Percentiles rank a stretch among this genome's conserved stretches.
Conservation (phyloP, 2,113 vertebrate genomes). For the Eubucco bourcierii region DNA sequence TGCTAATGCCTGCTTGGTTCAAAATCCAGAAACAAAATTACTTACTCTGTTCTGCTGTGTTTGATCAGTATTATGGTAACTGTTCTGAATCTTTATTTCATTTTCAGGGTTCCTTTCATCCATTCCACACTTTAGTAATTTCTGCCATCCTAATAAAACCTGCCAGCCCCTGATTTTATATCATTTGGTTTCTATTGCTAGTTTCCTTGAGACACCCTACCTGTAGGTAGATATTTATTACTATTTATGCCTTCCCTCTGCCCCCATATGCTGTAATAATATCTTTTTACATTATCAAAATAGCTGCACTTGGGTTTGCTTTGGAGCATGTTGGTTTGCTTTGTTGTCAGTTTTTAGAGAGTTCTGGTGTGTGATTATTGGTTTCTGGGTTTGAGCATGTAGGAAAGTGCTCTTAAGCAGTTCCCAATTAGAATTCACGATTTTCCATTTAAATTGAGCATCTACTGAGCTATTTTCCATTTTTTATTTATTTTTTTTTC, state of each 20-base stretch:
- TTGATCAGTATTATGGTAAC: neutral
- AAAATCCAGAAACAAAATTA: neutral
- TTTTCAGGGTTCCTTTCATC: neutral
- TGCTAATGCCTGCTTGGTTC: accelerated
- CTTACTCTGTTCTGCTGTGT: neutral
- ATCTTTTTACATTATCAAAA: neutral
- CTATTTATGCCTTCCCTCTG: neutral
- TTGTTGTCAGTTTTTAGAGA: neutral
- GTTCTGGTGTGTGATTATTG: neutral
- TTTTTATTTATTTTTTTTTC: neutral
- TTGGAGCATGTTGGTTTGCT: neutral
- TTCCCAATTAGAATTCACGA: neutral
- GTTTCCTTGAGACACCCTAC: neutral
- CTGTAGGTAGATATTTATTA: neutral
- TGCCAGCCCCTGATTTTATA: neutral
- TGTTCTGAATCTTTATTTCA: neutral
- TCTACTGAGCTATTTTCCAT: neutral
- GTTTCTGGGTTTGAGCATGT: neutral
- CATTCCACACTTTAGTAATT: neutral
- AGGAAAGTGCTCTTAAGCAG: constrained; percentile 7
- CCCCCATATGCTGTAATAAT: neutral
- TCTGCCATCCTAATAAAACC: neutral
- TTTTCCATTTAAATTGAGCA: constrained; percentile 31
- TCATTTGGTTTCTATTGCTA: neutral
- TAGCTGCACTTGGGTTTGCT: neutral